Evolutionary conservation across 2,888 invertebrate species (phyloP), one percentile per base, ranked within the genome.

Genomic region (Brachylomia viminalis): DNA sequence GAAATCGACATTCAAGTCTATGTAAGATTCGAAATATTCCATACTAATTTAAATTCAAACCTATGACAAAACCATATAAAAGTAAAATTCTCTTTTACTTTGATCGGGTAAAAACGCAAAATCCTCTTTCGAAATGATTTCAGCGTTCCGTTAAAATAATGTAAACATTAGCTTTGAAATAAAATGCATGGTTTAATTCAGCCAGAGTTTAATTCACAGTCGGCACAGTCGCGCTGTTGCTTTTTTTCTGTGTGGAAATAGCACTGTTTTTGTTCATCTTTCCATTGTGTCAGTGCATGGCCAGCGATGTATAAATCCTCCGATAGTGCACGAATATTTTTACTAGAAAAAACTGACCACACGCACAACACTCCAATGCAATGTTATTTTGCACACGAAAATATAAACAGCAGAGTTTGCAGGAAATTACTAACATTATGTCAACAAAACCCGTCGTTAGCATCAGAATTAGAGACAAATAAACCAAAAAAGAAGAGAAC

Each of bases 281-380:
- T 91, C 93, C 93, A 95, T 93, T 95, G 94, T 94, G 92, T 90
- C 91, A 90, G 92, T 88, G 92, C 92, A 90, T 90, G 90, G 88
- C 89, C 95, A 94, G 92, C 93, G 92, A 93, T 93, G 95, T 95
- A 93, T 94, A 91, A 94, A 94, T 95, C 95, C 95, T 92, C 93
- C 91, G 95, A 95, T 95, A 94, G 90, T 89, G 91, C 84, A 84
- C 91, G 92, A 93, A 94, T 94, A 93, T 93, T 93, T 95, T 92
- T 91, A 94, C 89, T 93, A 93, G 92, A 91, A 91, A 88, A 90
- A 90, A 90, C 87, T 88, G 89, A 87, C 88, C 88, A 84, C 84
- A 86, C 79, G 77, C 88, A 90, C 89, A 86, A 83, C 86, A 86
- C 90, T 89, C 86, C 88, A 85, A 88, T 89, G 88, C 72, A 87